A percentile compares a stretch with the other conserved stretches of the same genome.
Evolutionary conservation across 1,140 invertebrate genomes (phyloP).

Genomic region (Drosophila insularis): DNA sequence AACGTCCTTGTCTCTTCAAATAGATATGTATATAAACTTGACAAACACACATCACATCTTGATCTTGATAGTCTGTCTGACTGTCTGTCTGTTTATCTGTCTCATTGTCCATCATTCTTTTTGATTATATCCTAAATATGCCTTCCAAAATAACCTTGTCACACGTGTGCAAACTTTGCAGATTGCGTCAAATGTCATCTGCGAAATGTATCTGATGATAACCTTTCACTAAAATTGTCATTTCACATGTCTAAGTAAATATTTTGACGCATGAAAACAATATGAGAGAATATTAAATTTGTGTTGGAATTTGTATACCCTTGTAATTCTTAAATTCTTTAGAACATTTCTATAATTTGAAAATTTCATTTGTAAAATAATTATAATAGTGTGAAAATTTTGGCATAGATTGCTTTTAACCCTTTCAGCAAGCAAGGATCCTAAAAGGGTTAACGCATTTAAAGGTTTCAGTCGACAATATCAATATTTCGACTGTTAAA

Average conservation of each 20-base stretch:
- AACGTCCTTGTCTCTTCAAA: neutral
- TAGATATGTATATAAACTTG: neutral
- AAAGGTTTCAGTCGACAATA: no score
- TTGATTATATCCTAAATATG: slow-evolving; percentile 33
- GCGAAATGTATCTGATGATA: slow-evolving; percentile 27
- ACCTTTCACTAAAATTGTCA: slow-evolving; percentile 24
- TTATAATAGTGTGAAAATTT: no score
- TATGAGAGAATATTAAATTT: neutral
- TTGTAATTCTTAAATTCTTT: neutral
- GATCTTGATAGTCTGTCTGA: slow-evolving; percentile 18
- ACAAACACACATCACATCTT: neutral
- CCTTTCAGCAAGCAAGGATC: no score
- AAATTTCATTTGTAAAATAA: no score
- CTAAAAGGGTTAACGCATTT: no score
- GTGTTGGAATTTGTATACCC: neutral
- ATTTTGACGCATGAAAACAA: slow-evolving; percentile 47
- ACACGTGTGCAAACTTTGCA: slow-evolving; percentile 69
- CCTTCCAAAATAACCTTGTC: slow-evolving; percentile 57
- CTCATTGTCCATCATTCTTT: slow-evolving; percentile 21
- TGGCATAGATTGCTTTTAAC: no score
- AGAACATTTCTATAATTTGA: no score
- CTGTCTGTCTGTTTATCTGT: slow-evolving; percentile 27
- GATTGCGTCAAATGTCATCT: slow-evolving; percentile 67
- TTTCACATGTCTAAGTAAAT: slow-evolving; percentile 40
- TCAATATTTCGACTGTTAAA: neutral